These are phyloP conservation scores for Caenorhabditis macrosperma DNA, from an alignment of 2,888 invertebrate genomes.

Conservation along the genomic window DNA sequence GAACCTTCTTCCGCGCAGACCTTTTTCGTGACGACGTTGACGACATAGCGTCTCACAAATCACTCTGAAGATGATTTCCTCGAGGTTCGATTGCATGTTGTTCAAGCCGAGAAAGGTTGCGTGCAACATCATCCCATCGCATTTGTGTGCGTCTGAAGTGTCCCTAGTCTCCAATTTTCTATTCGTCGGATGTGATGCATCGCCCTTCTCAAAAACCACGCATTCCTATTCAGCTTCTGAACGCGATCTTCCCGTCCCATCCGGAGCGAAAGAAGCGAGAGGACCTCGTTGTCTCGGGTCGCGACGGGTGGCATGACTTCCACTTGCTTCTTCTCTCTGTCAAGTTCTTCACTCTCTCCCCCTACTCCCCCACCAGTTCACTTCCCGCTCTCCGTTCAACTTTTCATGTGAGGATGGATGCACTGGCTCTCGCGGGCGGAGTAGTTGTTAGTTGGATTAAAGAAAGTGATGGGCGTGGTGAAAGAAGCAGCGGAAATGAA, in stretches of 20 bases:
- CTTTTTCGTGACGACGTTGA: constrained; percentile 13
- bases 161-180: constrained; percentile 2
- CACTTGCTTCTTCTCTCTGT: constrained; percentile 48
- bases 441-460: constrained; percentile 14
- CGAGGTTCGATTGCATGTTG: neutral
- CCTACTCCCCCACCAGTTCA: constrained; percentile 15
- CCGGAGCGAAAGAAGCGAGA: constrained; percentile 5
- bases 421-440: too few species aligned
- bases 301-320: constrained; percentile 53
- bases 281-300: constrained; percentile 19
- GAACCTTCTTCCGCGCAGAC: neutral
- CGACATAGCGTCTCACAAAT: constrained; percentile 29
- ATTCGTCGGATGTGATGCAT: constrained; percentile 7
- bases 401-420: constrained; percentile 15
- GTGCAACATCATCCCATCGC: constrained; percentile 3
- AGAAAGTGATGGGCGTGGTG: neutral
- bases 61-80: constrained; percentile 32
- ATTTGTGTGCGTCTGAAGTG: neutral
- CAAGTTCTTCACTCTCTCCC: constrained; percentile 38
- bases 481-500: constrained; percentile 3
- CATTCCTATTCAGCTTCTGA: too few species aligned
- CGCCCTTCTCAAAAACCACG: constrained; percentile 20
- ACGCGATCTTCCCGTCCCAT: constrained; percentile 32
- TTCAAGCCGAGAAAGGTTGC: neutral
- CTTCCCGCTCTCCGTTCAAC: constrained; percentile 10